Percentiles rank a stretch among this genome's conserved stretches.
phyloP scores from a whole-genome alignment of 2,797 vertebrate genomes.

The Scolopax rusticola region DNA sequence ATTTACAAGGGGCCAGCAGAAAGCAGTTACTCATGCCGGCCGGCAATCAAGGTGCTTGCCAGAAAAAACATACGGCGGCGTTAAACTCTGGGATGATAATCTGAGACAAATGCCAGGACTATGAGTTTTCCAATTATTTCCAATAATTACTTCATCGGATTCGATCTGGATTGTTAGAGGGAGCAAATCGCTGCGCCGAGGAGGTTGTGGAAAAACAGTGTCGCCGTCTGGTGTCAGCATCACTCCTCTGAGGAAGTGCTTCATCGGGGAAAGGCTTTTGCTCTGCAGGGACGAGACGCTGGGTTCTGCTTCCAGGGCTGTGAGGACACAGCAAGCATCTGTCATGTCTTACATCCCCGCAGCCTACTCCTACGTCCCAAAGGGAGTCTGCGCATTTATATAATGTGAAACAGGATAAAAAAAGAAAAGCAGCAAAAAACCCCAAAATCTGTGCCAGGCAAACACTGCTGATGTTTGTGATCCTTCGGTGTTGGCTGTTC shows the following conservation, averaged over 20 bases:
- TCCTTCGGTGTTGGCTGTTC: rapidly evolving
- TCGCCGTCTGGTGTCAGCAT: background rate
- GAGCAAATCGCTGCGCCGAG: background rate
- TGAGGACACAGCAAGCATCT: background rate
- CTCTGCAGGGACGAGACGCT: background rate
- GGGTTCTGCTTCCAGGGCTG: background rate
- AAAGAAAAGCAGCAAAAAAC: rapidly evolving
- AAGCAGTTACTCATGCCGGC: background rate
- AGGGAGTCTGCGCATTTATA: background rate
- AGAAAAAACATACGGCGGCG: background rate
- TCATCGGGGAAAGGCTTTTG: background rate
- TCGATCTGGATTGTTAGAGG: background rate
- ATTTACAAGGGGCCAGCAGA: background rate
- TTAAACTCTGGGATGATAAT: background rate
- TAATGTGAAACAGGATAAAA: background rate
- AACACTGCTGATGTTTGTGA: background rate
- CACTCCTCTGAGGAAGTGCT: background rate
- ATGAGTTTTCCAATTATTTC: background rate
- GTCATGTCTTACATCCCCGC: background rate
- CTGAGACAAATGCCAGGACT: slow-evolving; percentile 22
- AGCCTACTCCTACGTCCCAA: background rate
- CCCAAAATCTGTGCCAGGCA: background rate
- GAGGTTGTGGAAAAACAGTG: slow-evolving; percentile 11
- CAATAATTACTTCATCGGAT: background rate
- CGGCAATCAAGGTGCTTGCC: background rate